Evolutionary conservation across 2,888 invertebrate genomes (phyloP).

Genomic region (Gryllus longicercus): DNA sequence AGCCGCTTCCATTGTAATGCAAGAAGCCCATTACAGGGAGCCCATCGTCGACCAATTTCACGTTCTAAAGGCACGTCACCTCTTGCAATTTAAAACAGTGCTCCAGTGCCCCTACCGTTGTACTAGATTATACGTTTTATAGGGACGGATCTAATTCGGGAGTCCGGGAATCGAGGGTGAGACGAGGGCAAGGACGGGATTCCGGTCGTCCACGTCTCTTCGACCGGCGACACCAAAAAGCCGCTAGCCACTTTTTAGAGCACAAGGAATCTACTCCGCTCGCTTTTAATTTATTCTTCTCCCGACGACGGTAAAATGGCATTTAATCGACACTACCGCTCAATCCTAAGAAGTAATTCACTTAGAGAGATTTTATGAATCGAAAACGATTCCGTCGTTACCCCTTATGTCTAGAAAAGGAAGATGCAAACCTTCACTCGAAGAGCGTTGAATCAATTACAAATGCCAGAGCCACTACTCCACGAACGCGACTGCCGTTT

Average conservation of each 20-base stretch:
- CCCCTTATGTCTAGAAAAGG: too few relatives aligned
- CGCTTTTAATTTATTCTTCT: too few relatives aligned
- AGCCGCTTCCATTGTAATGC: slow-evolving; percentile 11
- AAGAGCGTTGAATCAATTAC: too few relatives aligned
- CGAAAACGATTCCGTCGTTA: too few relatives aligned
- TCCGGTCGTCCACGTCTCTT: background rate
- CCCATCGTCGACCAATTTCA: slow-evolving; percentile 11
- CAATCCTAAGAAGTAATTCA: too few relatives aligned
- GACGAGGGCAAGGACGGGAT: too few relatives aligned
- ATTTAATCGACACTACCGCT: too few relatives aligned
- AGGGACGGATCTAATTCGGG: background rate
- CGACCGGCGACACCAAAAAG: background rate
- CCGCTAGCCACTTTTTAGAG: background rate
- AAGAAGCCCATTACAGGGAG: background rate
- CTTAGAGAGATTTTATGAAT: too few relatives aligned
- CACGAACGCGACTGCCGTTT: too few relatives aligned
- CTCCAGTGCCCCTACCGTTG: background rate
- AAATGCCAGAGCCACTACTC: too few relatives aligned
- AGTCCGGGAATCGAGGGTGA: background rate
- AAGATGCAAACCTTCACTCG: too few relatives aligned
- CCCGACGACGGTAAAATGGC: too few relatives aligned
- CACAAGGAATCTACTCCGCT: background rate
- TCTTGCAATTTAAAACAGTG: slow-evolving; percentile 17
- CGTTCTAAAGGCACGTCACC: slow-evolving; percentile 17
- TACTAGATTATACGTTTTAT: slow-evolving; percentile 2